Percentiles rank a stretch among this genome's conserved stretches.
Evolutionary conservation across 2,113 vertebrate species (phyloP).

Genomic region (Steatornis caripensis): DNA sequence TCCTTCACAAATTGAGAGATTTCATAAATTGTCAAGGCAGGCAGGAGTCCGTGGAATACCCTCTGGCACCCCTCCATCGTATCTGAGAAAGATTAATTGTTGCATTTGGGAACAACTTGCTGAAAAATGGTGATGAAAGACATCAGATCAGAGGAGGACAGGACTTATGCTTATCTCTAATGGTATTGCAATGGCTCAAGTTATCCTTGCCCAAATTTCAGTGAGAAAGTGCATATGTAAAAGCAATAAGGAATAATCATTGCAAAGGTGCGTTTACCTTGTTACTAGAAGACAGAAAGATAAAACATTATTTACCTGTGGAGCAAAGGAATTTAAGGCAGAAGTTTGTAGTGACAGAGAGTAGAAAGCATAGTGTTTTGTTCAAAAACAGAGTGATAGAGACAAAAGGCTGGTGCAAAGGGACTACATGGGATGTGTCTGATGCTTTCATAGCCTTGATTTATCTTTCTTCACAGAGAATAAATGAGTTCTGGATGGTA

Average conservation of each 20-base stretch:
- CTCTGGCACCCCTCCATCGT: too few species aligned
- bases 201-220: not conserved
- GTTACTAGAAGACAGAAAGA: not conserved
- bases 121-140: not conserved
- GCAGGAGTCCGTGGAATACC: not conserved
- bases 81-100: not conserved
- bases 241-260: not conserved
- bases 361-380: not conserved
- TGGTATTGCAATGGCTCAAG: not conserved
- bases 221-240: not conserved
- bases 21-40: not conserved
- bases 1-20: not conserved
- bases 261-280: not conserved
- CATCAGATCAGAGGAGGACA: not conserved
- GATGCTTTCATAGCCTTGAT: not conserved
- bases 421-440: not conserved
- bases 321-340: not conserved
- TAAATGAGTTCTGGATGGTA: not conserved
- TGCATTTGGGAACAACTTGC: not conserved
- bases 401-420: not conserved
- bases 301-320: not conserved
- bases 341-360: not conserved
- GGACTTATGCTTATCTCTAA: not conserved
- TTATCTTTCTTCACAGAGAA: not conserved
- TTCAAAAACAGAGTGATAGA: not conserved